Conservation (phyloP, 2,888 invertebrate genomes). For the Punctoribates punctum region DNA sequence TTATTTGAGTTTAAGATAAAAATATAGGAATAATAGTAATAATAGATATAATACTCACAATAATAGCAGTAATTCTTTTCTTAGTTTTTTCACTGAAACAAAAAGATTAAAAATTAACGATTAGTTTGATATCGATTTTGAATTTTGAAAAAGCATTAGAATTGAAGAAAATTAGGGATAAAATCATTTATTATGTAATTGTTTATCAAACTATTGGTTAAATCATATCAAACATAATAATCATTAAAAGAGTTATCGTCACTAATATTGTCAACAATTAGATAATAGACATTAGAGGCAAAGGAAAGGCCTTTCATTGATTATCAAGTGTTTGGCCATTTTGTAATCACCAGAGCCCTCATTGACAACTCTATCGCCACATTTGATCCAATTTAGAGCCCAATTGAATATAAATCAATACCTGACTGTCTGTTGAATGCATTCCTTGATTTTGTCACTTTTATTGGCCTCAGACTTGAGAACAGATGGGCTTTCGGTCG, state of each 20-base stretch:
- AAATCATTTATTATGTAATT: conserved; percentile 8
- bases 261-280: conserved; percentile 12
- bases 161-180: neutral
- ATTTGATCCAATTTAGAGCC: no score
- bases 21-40: neutral
- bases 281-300: neutral
- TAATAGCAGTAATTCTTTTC: conserved; percentile 63
- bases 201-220: neutral
- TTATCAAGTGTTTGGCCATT: neutral
- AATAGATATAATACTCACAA: conserved; percentile 51
- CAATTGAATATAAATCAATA: conserved; percentile 31
- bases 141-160: neutral
- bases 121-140: conserved; percentile 1
- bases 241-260: neutral
- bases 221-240: neutral
- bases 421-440: conserved; percentile 45
- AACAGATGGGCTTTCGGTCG: neutral
- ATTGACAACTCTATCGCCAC: neutral
- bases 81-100: conserved; percentile 65
- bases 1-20: neutral
- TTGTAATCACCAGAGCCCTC: neutral
- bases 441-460: conserved; percentile 44
- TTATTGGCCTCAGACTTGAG: neutral
- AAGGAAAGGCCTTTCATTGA: neutral
- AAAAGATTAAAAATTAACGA: conserved; percentile 44